Base-by-base conservation (phyloP, 2,797 vertebrate species). In the Ibycter americanus region DNA sequence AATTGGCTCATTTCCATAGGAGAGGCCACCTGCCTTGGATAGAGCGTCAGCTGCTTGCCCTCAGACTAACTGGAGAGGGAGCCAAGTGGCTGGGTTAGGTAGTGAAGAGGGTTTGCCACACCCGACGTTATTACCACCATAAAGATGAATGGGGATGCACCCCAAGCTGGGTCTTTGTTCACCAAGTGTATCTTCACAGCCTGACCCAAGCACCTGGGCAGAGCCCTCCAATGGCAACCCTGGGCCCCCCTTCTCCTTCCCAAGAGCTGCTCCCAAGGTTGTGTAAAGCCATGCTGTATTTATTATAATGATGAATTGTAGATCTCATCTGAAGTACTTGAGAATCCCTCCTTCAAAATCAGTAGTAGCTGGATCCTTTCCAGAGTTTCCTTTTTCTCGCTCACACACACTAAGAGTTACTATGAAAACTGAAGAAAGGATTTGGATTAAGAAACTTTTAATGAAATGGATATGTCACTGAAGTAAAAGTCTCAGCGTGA, bases 1-100 rank as follows among this genome's bases (percentile, higher is more conserved):
- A 94, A 96, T 96, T 95, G 89, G 63, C 66, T 96, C 67, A 97
- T 97, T 96, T 94, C 91, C 92, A 92, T 93, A 86, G 78, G 71
- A 92, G 92, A 77, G 58, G 65, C 92, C 91, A 92, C 66, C 88
- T 96, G 94, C 80, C 80, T 55, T 59, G 87, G 82, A 5, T 47
- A 12, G 83, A 82, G 46, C 15, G 36, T 87, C 94, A 96, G 93
- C 88, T 97, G 94, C 95, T 87, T 89, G 87, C 83, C 91, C 73
- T 88, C 88, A 87, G 80, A 66, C 96, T 52, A 11, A 83, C 93
- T 93, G 83, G 93, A 96, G 91, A 90, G 86, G 86, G 85, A 96
- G 81, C 93, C 83, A 67, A 95, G 88, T 68, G 91, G 80, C 80
- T 73, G 73, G 29, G 6, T 11, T 93, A 54, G 55, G 18, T 7